Evolutionary conservation across 2,113 vertebrate species (phyloP).

Genomic region (Gallinago paraguaiae): DNA sequence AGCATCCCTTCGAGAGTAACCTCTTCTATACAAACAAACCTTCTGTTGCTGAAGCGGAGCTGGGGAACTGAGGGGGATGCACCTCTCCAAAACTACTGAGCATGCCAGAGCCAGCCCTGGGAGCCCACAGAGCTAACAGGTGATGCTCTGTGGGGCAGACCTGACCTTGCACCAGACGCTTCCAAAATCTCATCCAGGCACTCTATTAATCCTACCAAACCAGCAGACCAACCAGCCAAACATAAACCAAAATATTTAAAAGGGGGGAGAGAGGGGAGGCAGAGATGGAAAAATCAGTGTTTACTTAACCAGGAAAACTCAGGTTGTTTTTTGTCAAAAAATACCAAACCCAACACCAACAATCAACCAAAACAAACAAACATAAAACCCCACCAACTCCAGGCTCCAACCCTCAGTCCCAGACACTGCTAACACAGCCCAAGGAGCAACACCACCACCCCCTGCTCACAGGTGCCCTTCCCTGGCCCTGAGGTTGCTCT

Average conservation of each 20-base stretch:
- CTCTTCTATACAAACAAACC: not conserved
- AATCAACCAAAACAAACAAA: not conserved
- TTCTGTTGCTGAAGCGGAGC: not conserved
- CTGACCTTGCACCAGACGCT: not conserved
- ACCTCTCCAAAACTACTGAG: not conserved
- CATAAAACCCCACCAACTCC: not conserved
- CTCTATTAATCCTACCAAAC: not conserved
- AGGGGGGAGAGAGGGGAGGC: not conserved
- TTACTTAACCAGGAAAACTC: slow-evolving; percentile 13
- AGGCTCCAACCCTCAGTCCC: not conserved
- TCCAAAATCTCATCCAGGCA: not conserved
- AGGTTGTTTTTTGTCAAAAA: not conserved
- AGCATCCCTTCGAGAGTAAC: not conserved
- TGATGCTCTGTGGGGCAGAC: not conserved
- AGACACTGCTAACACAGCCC: not conserved
- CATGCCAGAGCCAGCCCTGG: not conserved
- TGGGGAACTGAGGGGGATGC: accelerated
- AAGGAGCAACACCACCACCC: not conserved
- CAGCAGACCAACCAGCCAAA: not conserved
- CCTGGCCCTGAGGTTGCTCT: not conserved
- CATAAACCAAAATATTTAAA: not conserved
- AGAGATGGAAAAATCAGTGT: not conserved
- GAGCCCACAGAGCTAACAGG: not conserved
- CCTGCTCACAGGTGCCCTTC: not conserved
- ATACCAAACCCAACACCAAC: not conserved